Percentiles rank a stretch among this genome's conserved stretches.
Evolutionary conservation across 2,113 vertebrate species (phyloP).

Genomic region (Microtus ochrogaster): DNA sequence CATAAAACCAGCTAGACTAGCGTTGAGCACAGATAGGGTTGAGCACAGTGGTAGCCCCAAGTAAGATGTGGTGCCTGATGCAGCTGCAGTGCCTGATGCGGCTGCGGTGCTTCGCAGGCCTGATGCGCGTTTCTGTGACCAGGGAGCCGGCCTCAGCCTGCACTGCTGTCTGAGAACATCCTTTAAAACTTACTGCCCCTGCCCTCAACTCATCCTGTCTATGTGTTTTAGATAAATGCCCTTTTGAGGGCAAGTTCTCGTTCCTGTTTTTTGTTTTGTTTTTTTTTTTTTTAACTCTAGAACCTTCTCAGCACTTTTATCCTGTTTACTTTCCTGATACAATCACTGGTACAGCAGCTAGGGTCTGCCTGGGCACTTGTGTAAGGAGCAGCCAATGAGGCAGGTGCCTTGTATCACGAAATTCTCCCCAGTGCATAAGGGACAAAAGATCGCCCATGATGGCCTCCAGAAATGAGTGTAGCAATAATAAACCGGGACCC

Average conservation of each 20-base stretch:
- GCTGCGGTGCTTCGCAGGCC: no score
- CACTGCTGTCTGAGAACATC: not conserved
- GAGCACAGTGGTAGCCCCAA: no score
- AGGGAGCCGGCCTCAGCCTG: not conserved
- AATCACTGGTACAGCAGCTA: not conserved
- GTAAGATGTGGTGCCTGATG: not conserved
- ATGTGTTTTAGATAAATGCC: not conserved
- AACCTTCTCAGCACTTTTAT: constrained; percentile 28
- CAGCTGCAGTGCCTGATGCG: not conserved
- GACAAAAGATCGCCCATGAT: not conserved
- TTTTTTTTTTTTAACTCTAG: not conserved
- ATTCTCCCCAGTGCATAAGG: not conserved
- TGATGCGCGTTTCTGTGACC: not conserved
- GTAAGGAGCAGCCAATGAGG: not conserved
- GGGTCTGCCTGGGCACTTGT: not conserved
- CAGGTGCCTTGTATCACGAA: not conserved
- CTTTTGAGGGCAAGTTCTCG: not conserved
- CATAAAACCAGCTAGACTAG: not conserved
- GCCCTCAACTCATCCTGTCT: not conserved
- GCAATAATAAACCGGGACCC: not conserved
- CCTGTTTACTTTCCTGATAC: not conserved
- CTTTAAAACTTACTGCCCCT: not conserved
- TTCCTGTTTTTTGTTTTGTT: not conserved
- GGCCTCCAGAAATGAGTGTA: not conserved
- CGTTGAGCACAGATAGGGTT: not conserved